A percentile compares a stretch with the other conserved stretches of the same genome.
Evolutionary conservation across 2,797 vertebrate species (phyloP).

Genomic region (Hoplostethus atlanticus): DNA sequence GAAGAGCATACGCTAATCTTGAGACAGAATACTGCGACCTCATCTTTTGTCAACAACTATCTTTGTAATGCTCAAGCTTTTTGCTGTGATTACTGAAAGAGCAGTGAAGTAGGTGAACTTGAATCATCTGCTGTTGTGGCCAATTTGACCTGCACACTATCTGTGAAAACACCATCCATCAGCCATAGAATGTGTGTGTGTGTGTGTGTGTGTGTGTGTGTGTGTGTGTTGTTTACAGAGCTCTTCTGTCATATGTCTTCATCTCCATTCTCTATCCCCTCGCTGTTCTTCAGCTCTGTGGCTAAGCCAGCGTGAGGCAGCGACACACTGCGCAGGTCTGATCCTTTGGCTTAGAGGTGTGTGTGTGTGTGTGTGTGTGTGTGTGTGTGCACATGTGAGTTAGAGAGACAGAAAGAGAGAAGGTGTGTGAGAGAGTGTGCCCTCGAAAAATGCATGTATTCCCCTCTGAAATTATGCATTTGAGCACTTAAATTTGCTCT

Average conservation of each 20-base stretch:
- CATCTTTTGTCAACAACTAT: conserved; percentile 47
- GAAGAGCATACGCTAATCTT: too few species aligned
- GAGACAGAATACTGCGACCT: conserved; percentile 33
- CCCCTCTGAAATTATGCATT: conserved; percentile 52
- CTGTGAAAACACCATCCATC: conserved; percentile 32
- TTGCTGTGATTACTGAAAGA: conserved; percentile 28
- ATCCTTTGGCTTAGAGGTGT: conserved; percentile 75
- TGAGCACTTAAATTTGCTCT: conserved; percentile 45
- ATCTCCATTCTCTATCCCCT: conserved; percentile 74
- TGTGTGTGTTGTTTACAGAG: conserved; percentile 74
- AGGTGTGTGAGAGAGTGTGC: conserved; percentile 10
- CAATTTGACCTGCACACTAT: conserved; percentile 22
- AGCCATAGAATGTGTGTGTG: conserved; percentile 26
- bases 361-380: conserved; percentile 53
- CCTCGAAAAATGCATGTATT: conserved; percentile 19
- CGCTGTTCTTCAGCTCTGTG: conserved; percentile 74
- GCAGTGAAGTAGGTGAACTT: conserved; percentile 38
- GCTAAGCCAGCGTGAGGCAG: conserved; percentile 78
- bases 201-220: conserved; percentile 39
- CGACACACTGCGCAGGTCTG: conserved; percentile 74
- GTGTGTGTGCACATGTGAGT: conserved; percentile 24
- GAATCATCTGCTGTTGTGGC: conserved; percentile 34
- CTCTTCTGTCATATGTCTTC: conserved; percentile 75
- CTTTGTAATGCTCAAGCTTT: conserved; percentile 26
- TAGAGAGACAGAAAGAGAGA: background rate